These are phyloP conservation scores for Phataginus tricuspis DNA, from an alignment of 2,797 vertebrate genomes.

Conservation along the genomic window DNA sequence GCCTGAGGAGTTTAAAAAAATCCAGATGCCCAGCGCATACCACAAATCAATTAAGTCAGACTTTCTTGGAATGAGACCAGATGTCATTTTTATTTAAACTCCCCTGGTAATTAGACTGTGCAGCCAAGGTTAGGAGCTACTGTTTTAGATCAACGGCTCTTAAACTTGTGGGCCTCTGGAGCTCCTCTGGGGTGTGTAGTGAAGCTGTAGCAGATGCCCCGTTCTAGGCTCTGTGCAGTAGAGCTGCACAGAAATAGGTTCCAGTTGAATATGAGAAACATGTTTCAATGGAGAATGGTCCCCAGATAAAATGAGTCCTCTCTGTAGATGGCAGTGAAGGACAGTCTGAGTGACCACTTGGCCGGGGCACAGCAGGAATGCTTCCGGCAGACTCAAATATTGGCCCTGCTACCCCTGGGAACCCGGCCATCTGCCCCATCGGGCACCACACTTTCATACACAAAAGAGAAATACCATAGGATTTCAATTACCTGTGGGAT, in stretches of 20 bases:
- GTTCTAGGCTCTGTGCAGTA: not conserved
- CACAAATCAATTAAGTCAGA: constrained; percentile 18
- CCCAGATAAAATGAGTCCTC: not conserved
- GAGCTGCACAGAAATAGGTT: not conserved
- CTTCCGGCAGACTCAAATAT: not conserved
- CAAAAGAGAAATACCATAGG: not conserved
- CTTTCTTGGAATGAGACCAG: not conserved
- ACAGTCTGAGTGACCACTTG: not conserved
- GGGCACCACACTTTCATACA: not conserved
- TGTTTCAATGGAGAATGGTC: not conserved
- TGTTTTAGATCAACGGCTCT: not conserved
- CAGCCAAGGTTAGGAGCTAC: not conserved
- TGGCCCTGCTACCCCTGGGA: not conserved
- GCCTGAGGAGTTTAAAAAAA: not conserved
- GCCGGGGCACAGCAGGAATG: not conserved
- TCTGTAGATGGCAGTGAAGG: not conserved
- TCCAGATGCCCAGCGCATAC: not conserved
- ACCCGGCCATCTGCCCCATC: not conserved
- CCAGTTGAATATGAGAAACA: not conserved
- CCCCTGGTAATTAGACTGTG: not conserved
- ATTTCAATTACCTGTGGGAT: too few species aligned
- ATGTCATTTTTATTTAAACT: not conserved
- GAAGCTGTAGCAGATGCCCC: not conserved
- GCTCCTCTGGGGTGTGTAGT: not conserved
- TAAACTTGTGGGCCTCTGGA: not conserved